Percentiles rank a stretch among this genome's conserved stretches.
phyloP scores from a whole-genome alignment of 2,888 invertebrate species.

The Pterobdella sp. region DNA sequence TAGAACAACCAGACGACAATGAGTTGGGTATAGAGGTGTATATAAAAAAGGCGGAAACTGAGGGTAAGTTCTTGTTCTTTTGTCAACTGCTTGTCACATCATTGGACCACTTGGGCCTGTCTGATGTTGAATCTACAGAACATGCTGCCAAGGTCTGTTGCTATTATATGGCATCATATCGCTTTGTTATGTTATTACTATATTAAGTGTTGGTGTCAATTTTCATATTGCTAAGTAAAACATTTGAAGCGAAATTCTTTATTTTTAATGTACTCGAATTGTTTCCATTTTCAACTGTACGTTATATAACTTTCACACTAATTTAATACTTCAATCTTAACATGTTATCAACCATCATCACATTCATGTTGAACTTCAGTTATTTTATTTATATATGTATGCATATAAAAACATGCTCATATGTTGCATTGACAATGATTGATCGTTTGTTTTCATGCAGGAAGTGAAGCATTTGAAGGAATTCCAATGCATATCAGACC shows the following conservation, averaged over 20 bases:
- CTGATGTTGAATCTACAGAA: not conserved
- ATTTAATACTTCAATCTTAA: too few species aligned
- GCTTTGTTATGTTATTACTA: not conserved
- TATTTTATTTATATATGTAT: too few species aligned
- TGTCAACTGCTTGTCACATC: slow-evolving; percentile 1
- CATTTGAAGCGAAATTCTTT: too few species aligned
- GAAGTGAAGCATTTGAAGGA: not conserved
- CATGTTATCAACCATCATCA: too few species aligned
- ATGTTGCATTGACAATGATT: too few species aligned
- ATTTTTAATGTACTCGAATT: too few species aligned
- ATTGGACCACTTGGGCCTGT: not conserved
- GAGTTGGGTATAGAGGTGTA: not conserved
- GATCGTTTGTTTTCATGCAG: not conserved
- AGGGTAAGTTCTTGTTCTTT: not conserved
- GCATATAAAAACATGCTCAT: too few species aligned
- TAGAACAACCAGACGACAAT: not conserved
- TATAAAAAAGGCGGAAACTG: not conserved
- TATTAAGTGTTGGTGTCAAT: not conserved
- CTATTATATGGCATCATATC: not conserved
- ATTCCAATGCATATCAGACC: not conserved
- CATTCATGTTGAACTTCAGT: too few species aligned
- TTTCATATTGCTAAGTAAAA: too few species aligned
- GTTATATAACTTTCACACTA: too few species aligned
- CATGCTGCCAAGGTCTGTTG: too few species aligned
- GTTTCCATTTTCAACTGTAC: too few species aligned